phyloP scores from a whole-genome alignment of 2,113 vertebrate species.

The Galbula dea region DNA sequence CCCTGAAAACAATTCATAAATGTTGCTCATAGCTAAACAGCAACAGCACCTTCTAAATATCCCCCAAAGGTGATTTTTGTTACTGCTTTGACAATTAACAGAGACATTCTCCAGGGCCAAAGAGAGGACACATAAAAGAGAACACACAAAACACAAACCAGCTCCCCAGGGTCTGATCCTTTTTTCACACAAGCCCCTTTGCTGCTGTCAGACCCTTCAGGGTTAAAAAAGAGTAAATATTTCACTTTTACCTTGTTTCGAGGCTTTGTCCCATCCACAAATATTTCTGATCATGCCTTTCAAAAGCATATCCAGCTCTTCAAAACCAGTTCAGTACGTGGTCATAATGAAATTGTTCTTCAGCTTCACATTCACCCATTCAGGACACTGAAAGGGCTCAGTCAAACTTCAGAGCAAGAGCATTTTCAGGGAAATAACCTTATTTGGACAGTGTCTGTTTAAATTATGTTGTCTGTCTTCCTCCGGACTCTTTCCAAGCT shows the following conservation, averaged over 20 bases:
- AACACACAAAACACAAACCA: neutral
- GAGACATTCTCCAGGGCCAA: neutral
- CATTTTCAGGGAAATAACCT: conserved; percentile 45
- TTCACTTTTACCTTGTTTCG: conserved; percentile 44
- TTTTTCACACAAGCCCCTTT: neutral
- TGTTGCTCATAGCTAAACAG: neutral
- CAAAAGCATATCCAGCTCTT: conserved; percentile 33
- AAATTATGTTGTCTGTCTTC: conserved; percentile 48
- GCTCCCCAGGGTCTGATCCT: neutral
- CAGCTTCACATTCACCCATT: neutral
- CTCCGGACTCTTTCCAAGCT: neutral
- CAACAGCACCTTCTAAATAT: neutral
- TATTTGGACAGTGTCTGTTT: conserved; percentile 54
- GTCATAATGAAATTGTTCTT: neutral
- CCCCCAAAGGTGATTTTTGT: neutral
- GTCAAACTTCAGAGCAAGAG: neutral
- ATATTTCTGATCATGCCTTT: neutral
- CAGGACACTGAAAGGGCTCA: neutral
- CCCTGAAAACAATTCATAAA: neutral
- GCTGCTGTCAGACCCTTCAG: neutral
- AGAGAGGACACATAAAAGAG: neutral
- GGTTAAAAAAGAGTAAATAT: neutral
- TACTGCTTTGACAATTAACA: neutral
- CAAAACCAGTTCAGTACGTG: neutral
- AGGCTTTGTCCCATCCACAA: neutral